A percentile compares a stretch with the other conserved stretches of the same genome.
These are phyloP conservation scores for Sanderia malayensis DNA, from an alignment of 30 jellyfish, hydroid and myxozoan species.

Conservation along the genomic window DNA sequence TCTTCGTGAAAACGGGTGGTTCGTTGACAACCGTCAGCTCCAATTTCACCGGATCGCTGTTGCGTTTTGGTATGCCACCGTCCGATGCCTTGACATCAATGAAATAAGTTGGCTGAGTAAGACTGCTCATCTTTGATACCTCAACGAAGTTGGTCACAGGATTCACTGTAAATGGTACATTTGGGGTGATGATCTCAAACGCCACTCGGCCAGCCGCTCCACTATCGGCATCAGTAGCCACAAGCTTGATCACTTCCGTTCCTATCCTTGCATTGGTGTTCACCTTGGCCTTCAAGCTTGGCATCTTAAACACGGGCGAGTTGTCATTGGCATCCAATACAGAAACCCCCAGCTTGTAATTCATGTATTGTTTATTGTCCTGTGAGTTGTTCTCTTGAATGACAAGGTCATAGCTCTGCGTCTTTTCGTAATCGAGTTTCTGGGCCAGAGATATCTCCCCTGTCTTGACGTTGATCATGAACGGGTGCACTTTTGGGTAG, in stretches of 20 bases:
- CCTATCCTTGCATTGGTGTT: constrained; percentile 96
- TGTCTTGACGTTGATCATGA: constrained; percentile 45
- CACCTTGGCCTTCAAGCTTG: constrained; percentile 55
- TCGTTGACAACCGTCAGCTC: constrained; percentile 76
- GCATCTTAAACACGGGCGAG: constrained; percentile 82
- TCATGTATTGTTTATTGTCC: constrained; percentile 46
- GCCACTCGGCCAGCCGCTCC: constrained; percentile 88
- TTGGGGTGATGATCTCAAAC: constrained; percentile 56
- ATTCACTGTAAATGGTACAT: constrained; percentile 84
- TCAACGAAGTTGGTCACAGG: constrained; percentile 80
- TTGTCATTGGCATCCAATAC: constrained; percentile 85
- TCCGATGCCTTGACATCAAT: constrained; percentile 81
- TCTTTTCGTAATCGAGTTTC: constrained; percentile 68
- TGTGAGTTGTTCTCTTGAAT: constrained; percentile 68
- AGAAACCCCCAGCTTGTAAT: constrained; percentile 61
- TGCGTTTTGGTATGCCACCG: constrained; percentile 77
- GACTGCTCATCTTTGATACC: constrained; percentile 49
- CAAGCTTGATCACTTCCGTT: constrained; percentile 68
- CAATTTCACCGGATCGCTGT: constrained; percentile 44
- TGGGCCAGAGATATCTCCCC: constrained; percentile 59
- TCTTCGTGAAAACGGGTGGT: constrained; percentile 74
- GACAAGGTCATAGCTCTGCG: constrained; percentile 52
- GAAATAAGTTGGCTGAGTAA: constrained; percentile 67
- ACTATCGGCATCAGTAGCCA: constrained; percentile 85
- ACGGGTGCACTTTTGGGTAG: constrained; percentile 83